Conservation (phyloP, 2,797 vertebrate genomes). For the Melanotaenia pygmaea region DNA sequence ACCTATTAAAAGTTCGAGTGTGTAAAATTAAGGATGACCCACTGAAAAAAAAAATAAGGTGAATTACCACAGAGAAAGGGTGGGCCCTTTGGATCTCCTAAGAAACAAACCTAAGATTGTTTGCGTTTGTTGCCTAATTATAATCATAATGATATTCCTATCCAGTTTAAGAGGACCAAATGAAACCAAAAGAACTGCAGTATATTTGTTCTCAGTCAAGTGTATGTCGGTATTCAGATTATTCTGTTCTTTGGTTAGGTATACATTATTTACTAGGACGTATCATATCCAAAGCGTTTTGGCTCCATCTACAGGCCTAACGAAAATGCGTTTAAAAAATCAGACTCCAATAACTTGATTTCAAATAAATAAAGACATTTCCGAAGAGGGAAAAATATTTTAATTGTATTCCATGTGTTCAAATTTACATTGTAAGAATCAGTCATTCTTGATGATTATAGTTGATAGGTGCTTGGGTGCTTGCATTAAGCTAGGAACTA, state of each 20-base stretch:
- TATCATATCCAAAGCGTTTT: slow-evolving; percentile 13
- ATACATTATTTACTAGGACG: neutral
- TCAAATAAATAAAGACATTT: neutral
- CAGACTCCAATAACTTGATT: accelerated
- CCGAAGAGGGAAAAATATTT: neutral
- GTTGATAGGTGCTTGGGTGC: neutral
- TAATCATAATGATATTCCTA: neutral
- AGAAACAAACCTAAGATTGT: neutral
- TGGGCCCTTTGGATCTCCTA: neutral
- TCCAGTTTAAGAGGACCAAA: neutral
- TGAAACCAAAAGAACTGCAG: neutral
- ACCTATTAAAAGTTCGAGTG: too few species aligned
- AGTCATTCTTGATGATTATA: too few species aligned
- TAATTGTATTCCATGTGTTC: accelerated
- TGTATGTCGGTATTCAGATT: neutral
- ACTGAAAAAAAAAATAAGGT: neutral
- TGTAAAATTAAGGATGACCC: too few species aligned
- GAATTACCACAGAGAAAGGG: neutral
- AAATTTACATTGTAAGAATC: neutral
- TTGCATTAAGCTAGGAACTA: slow-evolving; percentile 29
- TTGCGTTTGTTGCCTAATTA: neutral
- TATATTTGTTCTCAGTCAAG: neutral
- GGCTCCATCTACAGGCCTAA: slow-evolving; percentile 42
- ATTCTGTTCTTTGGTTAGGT: neutral
- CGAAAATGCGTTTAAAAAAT: neutral